Evolutionary conservation across 2,113 vertebrate genomes (phyloP), one percentile per base, ranked within the genome.

Genomic region (Mesocricetus auratus): DNA sequence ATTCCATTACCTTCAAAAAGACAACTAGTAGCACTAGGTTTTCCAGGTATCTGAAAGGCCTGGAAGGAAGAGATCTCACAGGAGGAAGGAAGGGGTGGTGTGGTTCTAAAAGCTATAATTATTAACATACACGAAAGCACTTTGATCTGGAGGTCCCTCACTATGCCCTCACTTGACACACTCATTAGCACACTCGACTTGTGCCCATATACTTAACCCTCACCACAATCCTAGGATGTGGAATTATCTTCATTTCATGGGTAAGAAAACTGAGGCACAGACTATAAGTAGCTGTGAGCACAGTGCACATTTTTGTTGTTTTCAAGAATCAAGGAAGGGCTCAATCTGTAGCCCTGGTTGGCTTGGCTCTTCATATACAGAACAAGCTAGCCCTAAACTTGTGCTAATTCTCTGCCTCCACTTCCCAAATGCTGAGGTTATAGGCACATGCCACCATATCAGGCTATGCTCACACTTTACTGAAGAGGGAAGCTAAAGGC

Each of bases 211-310:
- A 77, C 29, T 86, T 81, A 71, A 89, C 74, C 39, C 21, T 91
- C 29, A 86, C 0, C 4, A 82, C 29, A 58, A 66, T 22, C n/a
- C 15, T 81, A 29, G 26, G 9, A 91, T 21, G 7, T 73, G 68
- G 47, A n/a, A 50, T 92, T 82, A 73, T 71, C 68, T 94, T 60
- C 69, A 93, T 53, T 86, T 91, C 53, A 91, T 53, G 78, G 22
- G 24, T 60, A 94, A 89, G 66, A 53, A 95, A 95, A 86, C 6
- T 9, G 64, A 94, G 31, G 11, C n/a, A 96, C 21, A 68, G n/a
- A 8, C 89, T 56, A 17, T 89, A 93, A 93, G 22, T 26, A 91
- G 68, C 29, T 86, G n/a, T 69, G 8, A 69, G 62, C 8, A 19
- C 15, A 56, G 8, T 74, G 62, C 8, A 19, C 15, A 56, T 17